Base-by-base conservation (phyloP, 2,888 invertebrate genomes). In the Bellardia bayeri region DNA sequence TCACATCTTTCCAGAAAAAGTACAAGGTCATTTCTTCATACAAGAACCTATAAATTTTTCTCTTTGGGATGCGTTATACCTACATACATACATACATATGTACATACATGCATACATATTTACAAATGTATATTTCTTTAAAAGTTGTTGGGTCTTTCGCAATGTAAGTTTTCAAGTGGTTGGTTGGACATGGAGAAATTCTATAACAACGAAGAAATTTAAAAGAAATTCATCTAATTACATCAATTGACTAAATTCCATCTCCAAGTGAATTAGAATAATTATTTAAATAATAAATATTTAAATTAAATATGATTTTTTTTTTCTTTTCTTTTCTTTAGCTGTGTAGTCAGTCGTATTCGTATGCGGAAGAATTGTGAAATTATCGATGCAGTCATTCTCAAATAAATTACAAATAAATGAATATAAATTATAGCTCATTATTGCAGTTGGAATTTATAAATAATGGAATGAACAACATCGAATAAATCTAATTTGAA, bases 341-440 rank as follows among this genome's bases (percentile, higher is more conserved):
- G 49, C 8, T 40, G 14, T 45, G 14, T 30, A 45, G 13, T 45
- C 13, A 13, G 3, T 42, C 51, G 23, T 68, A 30, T 51, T 74
- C 16, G 61, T 61, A 82, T 69, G 82, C 82, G 82, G 82, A 82
- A 82, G 75, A 75, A 51, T 82, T 82, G 37, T 68, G 75, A 75
- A 82, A 82, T 42, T 16, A n/a, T 61, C 45, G 5, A 76, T 42
- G 61, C 68, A 75, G 68, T 82, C 14, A 68, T 63, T 76, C 45
- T 69, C n/a, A 11, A 40, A 82, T 82, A 75, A 82, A 82, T 82
- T 82, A 69, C 51, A 76, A 69, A 69, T 82, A 82, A 75, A 82
- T 82, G 75, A 76, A 69, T 69, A 82, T 76, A 76, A 82, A 82
- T 82, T 82, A 76, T 16, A 16, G 30, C 49, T 76, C 68, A 82